These are phyloP conservation scores for Drosophila pseudoananassae DNA, from an alignment of 1,140 invertebrate species.

Conservation along the genomic window DNA sequence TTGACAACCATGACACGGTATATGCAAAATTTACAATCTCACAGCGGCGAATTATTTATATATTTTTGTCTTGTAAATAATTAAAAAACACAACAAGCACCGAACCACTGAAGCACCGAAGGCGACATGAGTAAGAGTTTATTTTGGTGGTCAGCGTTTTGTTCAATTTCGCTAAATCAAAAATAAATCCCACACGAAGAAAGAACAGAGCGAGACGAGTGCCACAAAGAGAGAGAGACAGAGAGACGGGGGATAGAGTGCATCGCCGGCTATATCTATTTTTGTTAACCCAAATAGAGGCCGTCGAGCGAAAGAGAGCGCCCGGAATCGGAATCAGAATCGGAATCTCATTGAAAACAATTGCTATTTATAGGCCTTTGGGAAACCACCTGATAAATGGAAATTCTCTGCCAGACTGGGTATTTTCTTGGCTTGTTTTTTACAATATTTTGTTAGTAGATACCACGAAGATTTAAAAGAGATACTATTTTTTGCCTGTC, in stretches of 20 bases:
- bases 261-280: constrained; percentile 63
- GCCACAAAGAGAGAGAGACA: background rate
- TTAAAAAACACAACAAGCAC: constrained; percentile 55
- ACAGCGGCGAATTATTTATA: constrained; percentile 24
- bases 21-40: constrained; percentile 26
- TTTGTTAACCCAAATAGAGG: constrained; percentile 68
- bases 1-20: constrained; percentile 55
- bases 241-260: constrained; percentile 23
- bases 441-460: constrained; percentile 7
- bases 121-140: constrained; percentile 78
- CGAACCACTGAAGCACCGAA: constrained; percentile 20
- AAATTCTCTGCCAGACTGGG: constrained; percentile 42
- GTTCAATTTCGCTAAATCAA: constrained; percentile 73
- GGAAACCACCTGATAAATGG: constrained; percentile 79
- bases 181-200: constrained; percentile 67
- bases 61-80: constrained; percentile 72
- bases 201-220: constrained; percentile 5
- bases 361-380: constrained; percentile 73
- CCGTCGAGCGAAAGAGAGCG: constrained; percentile 7
- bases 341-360: constrained; percentile 67
- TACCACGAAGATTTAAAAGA: background rate
- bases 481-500: constrained; percentile 1
- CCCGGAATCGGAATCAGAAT: constrained; percentile 20
- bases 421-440: constrained; percentile 9
- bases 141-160: constrained; percentile 73